Evolutionary conservation across 2,113 vertebrate genomes (phyloP), one percentile per base, ranked within the genome.

Genomic region (Anser cygnoides): DNA sequence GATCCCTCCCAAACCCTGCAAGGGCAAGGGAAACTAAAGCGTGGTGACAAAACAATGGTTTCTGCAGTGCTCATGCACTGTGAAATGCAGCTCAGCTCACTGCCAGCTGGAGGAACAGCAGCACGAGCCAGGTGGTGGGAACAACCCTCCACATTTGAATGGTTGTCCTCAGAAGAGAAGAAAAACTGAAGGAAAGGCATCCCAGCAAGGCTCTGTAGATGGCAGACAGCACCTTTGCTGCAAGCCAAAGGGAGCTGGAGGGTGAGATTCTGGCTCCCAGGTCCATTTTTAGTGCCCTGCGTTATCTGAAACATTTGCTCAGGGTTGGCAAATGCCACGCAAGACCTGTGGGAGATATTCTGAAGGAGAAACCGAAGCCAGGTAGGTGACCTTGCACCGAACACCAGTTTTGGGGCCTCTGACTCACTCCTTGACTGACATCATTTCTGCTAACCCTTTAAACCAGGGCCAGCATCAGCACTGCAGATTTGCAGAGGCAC

Each of bases 401-500:
- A 72, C 39, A 68, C 41, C n/a, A 35, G 20, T 26, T 29, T 75
- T 61, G 59, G 52, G 77, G 70, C 11, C 31, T 89, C 87, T 93
- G 89, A 92, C 83, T 93, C 84, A 62, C 58, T 85, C 54, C 37
- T 82, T 71, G 81, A 80, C 84, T 76, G 67, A 79, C 22, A 50
- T 43, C 11, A 84, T 92, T n/a, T 76, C 33, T 50, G 13, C 74
- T 44, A 93, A 71, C 62, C 58, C 58, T 76, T 72, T 84, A 91
- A 94, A 76, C 50, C 28, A 52, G 49, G 66, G 55, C 79, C 55
- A 89, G 67, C 80, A 79, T 63, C 77, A 74, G 89, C 86, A 84
- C 50, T 92, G 86, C 91, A 94, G 92, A 39, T 75, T 87, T 88
- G 81, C 80, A 92, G 88, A 84, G 73, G 61, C 50, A 89, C 82